A percentile compares a stretch with the other conserved stretches of the same genome.
phyloP scores from a whole-genome alignment of 2,888 invertebrate species.

The Ophion ventricosus region DNA sequence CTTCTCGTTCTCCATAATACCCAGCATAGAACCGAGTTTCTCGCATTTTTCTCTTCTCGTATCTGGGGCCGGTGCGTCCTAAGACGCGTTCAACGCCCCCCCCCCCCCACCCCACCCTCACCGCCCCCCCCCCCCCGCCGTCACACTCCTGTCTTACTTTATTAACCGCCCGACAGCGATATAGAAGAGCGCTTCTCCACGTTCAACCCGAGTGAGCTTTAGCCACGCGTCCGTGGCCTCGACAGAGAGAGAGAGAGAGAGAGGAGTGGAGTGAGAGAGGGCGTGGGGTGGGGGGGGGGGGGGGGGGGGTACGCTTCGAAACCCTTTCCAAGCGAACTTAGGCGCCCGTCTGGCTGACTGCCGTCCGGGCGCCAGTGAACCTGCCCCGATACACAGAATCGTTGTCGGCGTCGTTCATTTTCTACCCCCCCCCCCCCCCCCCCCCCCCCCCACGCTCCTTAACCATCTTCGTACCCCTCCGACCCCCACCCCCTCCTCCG shows the following conservation, averaged over 20 bases:
- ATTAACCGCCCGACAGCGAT: conserved; percentile 41
- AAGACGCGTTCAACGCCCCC: background rate
- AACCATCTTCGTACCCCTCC: conserved; percentile 29
- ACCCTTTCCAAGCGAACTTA: conserved; percentile 77
- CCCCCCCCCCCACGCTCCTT: background rate
- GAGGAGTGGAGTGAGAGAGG: background rate
- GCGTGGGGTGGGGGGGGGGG: background rate
- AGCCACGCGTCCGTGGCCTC: conserved; percentile 24
- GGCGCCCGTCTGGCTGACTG: conserved; percentile 83
- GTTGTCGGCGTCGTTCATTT: conserved; percentile 74
- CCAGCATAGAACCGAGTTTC: background rate
- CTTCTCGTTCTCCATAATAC: background rate
- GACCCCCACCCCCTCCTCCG: background rate
- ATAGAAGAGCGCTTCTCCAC: conserved; percentile 62
- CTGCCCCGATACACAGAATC: conserved; percentile 73
- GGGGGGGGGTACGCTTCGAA: conserved; percentile 65
- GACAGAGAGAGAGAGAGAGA: background rate
- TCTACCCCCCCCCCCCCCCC: conserved; percentile 56
- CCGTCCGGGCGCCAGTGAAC: conserved; percentile 81
- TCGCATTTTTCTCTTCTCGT: conserved; percentile 34
- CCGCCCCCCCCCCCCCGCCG: background rate
- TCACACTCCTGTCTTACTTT: conserved; percentile 51
- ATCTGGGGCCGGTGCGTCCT: background rate
- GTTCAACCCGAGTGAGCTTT: conserved; percentile 66
- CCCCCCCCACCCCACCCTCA: too few relatives aligned